Evolutionary conservation across 2,797 vertebrate genomes (phyloP).

Genomic region (Acanthurus tractus): DNA sequence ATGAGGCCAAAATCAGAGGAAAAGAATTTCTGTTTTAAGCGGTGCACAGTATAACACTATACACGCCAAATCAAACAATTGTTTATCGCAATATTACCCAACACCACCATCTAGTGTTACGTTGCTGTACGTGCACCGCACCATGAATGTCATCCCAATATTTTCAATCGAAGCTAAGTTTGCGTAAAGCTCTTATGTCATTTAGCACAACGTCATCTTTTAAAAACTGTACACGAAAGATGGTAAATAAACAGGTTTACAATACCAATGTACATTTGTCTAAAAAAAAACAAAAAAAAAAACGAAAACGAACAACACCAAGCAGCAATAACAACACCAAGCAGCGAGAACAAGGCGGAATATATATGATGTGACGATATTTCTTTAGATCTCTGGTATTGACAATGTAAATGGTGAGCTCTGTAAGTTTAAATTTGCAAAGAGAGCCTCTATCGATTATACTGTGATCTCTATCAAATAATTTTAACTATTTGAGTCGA

Average conservation of each 20-base stretch:
- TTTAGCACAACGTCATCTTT: not conserved
- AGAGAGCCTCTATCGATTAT: not conserved
- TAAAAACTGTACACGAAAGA: not conserved
- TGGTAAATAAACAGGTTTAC: not conserved
- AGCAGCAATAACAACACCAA: not conserved
- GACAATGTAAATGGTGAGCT: not conserved
- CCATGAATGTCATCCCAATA: slow-evolving; percentile 17
- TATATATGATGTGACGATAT: not conserved
- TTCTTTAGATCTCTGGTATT: not conserved
- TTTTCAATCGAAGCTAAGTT: slow-evolving; percentile 27
- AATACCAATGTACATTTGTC: not conserved
- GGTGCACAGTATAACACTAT: not conserved
- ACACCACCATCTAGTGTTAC: slow-evolving; percentile 52
- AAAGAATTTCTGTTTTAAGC: not conserved
- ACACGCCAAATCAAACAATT: not conserved
- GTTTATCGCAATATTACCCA: not conserved
- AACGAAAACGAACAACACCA: too few relatives aligned
- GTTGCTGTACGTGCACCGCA: not conserved
- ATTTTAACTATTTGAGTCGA: not conserved
- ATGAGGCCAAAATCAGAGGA: not conserved
- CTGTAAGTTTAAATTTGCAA: too few relatives aligned
- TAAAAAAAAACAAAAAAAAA: not conserved
- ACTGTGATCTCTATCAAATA: too few relatives aligned
- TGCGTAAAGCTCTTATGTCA: slow-evolving; percentile 5
- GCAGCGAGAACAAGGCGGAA: not conserved